A percentile compares a stretch with the other conserved stretches of the same genome.
phyloP scores from a whole-genome alignment of 1,140 invertebrate species.

The Atta texana region DNA sequence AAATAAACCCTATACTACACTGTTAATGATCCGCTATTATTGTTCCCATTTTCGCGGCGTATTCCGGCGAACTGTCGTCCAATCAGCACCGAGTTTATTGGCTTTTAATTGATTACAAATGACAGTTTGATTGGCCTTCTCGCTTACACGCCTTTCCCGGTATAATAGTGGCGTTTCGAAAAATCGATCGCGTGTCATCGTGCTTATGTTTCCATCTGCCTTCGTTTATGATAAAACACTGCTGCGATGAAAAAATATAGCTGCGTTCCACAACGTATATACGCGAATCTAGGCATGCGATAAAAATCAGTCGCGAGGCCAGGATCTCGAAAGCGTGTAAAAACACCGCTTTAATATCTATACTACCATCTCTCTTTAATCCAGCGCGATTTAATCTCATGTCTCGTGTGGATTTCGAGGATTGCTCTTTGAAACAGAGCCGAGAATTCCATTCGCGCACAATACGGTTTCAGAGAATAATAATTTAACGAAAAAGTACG shows the following conservation, averaged over 20 bases:
- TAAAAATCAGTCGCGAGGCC: slow-evolving; percentile 9
- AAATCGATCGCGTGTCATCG: slow-evolving; percentile 45
- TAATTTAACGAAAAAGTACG: slow-evolving; percentile 26
- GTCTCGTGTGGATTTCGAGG: background rate
- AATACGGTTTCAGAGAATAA: slow-evolving; percentile 23
- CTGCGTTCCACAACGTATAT: background rate
- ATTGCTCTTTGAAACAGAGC: slow-evolving; percentile 6
- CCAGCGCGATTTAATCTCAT: slow-evolving; percentile 16
- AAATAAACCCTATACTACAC: slow-evolving; percentile 81
- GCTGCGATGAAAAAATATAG: background rate
- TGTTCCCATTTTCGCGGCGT: slow-evolving; percentile 80
- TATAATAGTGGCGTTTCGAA: slow-evolving; percentile 34
- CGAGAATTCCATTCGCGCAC: background rate
- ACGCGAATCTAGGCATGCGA: background rate
- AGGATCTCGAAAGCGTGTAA: background rate
- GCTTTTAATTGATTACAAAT: slow-evolving; percentile 87
- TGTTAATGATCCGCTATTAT: slow-evolving; percentile 84
- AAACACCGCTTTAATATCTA: slow-evolving; percentile 23
- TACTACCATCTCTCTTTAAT: slow-evolving; percentile 22
- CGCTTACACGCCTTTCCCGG: slow-evolving; percentile 25
- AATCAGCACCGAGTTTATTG: slow-evolving; percentile 85
- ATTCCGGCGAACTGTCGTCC: slow-evolving; percentile 78
- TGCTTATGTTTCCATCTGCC: background rate
- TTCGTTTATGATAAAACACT: background rate
- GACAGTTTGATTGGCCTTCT: slow-evolving; percentile 84